Evolutionary conservation across 2,888 invertebrate genomes (phyloP).

Genomic region (Nephrotoma flavescens): DNA sequence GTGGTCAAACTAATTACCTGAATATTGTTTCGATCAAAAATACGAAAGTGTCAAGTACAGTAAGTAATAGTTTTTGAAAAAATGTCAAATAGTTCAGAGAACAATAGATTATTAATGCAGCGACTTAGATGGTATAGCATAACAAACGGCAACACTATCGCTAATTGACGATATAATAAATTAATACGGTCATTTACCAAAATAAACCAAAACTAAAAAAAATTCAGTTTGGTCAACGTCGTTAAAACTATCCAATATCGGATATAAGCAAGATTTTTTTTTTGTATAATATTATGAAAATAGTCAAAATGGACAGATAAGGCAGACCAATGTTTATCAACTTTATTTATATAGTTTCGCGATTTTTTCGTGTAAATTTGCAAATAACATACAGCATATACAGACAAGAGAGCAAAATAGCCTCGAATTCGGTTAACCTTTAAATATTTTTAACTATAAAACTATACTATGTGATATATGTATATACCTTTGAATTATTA

Average conservation of each 20-base stretch:
- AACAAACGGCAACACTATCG: background rate
- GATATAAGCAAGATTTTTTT: background rate
- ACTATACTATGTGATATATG: background rate
- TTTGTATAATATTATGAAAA: background rate
- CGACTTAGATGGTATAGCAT: background rate
- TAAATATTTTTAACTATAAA: background rate
- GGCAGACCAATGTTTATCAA: background rate
- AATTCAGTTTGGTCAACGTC: background rate
- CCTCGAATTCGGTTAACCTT: background rate
- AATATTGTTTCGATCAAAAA: too few relatives aligned
- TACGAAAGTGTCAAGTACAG: background rate
- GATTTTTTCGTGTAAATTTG: background rate
- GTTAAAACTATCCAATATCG: background rate
- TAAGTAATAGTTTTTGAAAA: background rate
- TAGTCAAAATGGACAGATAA: background rate
- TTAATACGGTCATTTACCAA: background rate
- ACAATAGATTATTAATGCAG: background rate
- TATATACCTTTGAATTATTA: background rate
- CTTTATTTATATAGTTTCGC: background rate
- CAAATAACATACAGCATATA: background rate
- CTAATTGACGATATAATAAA: too few relatives aligned
- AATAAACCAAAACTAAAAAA: background rate
- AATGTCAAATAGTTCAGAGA: background rate
- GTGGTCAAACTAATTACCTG: too few relatives aligned
- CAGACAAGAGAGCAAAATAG: background rate